These are phyloP conservation scores for Accipiter cooperii DNA, from an alignment of 2,113 vertebrate genomes.

Conservation along the genomic window DNA sequence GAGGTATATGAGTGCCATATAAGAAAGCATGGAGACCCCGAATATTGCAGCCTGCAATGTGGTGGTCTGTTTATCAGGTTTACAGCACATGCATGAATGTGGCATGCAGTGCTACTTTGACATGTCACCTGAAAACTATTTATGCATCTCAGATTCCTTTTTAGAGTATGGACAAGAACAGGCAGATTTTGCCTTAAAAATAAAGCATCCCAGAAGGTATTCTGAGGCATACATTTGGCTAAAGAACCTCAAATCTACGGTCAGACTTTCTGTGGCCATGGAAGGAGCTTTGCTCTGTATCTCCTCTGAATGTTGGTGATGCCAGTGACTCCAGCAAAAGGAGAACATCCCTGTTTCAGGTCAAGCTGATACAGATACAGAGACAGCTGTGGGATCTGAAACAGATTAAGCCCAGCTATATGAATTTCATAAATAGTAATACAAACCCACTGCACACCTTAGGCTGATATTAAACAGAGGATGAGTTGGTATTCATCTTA, in stretches of 20 bases:
- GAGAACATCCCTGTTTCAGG: not conserved
- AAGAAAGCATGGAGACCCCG: accelerated
- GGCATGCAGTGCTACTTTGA: not conserved
- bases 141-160: not conserved
- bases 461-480: constrained; percentile 15
- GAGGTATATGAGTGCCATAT: accelerated
- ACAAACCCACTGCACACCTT: constrained; percentile 17
- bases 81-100: accelerated
- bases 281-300: not conserved
- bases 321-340: not conserved
- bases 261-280: not conserved
- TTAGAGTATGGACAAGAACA: not conserved
- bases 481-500: not conserved
- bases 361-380: not conserved
- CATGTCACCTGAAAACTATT: not conserved
- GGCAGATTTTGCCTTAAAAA: not conserved
- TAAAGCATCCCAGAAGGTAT: not conserved
- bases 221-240: not conserved
- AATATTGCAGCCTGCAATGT: not conserved
- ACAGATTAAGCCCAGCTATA: not conserved
- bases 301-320: not conserved
- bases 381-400: not conserved
- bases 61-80: too few relatives aligned
- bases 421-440: not conserved
- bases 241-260: not conserved